Base-by-base conservation (phyloP, 30 jellyfish, hydroid and myxozoan species). In the Nemopilema nomurai region DNA sequence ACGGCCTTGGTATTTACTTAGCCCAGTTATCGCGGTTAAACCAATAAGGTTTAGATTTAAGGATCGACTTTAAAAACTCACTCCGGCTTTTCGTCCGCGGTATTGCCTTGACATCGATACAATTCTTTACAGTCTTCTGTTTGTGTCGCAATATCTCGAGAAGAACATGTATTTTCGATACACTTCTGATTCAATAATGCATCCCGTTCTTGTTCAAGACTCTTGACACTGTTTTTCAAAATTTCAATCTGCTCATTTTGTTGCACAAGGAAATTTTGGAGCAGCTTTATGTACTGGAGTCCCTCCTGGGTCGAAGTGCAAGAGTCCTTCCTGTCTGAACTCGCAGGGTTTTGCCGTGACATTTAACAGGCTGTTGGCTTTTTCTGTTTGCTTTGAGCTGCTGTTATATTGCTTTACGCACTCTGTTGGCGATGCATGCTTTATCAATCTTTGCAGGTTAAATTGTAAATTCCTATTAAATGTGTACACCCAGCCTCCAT, bases 251-350 rank as follows among this genome's bases (percentile, higher is more conserved):
- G 84, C 65, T 87, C 96, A 69, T 76, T 82, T 21, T 77, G 87
- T 22, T 71, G 88, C 1, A 92, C 97, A 51, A 92, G 83, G 76
- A 80, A 87, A 57, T 77, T 87, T 62, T 92, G 98, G 69, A 92
- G 90, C 78, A 62, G 74, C 87, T 83, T 90, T 25, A 92, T 67
- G 41, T 87, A 33, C 63, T 71, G 81, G 6, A 87, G 92, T 74
- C 96, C 98, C 78, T 92, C 98, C 78, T 93, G 84, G 33, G 90
- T 86, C 23, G 97, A 63, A 25, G 83, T 51, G 65, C 89, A 87
- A 19, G 91, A 26, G 51, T 77, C 86, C 82, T 87, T 87, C 85
- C 90, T 87, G 92, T 84, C 92, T 41, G 82, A 82, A 81, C 87
- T 49, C 67, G 92, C 81, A 26, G 82, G 16, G 74, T 28, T 53